A percentile compares a stretch with the other conserved stretches of the same genome.
phyloP scores from a whole-genome alignment of 1,140 invertebrate genomes.

The Sesamia nonagrioides region DNA sequence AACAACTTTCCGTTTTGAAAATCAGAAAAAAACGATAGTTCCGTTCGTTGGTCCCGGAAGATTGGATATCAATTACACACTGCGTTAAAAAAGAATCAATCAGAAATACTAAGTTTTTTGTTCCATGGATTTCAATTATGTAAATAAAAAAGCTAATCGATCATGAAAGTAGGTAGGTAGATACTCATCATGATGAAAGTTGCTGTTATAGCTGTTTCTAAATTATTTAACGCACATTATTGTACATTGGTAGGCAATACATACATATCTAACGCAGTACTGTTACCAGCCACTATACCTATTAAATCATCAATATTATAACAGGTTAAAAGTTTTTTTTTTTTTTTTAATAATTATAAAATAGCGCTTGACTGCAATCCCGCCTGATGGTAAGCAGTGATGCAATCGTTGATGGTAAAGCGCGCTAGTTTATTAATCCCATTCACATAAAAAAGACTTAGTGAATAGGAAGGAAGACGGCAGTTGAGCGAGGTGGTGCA shows the following conservation, averaged over 20 bases:
- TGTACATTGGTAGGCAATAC: neutral
- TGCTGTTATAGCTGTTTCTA: neutral
- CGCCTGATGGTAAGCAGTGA: no score
- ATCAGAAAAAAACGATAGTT: conserved; percentile 20
- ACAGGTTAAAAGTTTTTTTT: no score
- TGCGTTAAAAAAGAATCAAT: conserved; percentile 22
- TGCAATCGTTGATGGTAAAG: no score
- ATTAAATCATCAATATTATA: no score
- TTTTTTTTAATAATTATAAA: no score
- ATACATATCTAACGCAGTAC: neutral
- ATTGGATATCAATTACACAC: conserved; percentile 7
- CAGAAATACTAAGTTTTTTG: conserved; percentile 15
- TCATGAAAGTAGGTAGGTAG: neutral
- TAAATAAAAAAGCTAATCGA: conserved; percentile 27
- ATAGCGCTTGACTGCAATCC: no score
- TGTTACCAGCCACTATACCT: no score
- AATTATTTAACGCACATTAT: neutral
- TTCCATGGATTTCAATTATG: neutral
- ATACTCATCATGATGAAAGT: neutral
- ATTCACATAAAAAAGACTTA: no score
- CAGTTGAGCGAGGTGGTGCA: no score
- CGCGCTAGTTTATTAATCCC: no score
- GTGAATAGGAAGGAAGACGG: no score
- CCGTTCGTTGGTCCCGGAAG: neutral
- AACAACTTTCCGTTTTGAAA: conserved; percentile 16